Conservation (phyloP, 2,113 vertebrate species). For the Calidris pugnax region DNA sequence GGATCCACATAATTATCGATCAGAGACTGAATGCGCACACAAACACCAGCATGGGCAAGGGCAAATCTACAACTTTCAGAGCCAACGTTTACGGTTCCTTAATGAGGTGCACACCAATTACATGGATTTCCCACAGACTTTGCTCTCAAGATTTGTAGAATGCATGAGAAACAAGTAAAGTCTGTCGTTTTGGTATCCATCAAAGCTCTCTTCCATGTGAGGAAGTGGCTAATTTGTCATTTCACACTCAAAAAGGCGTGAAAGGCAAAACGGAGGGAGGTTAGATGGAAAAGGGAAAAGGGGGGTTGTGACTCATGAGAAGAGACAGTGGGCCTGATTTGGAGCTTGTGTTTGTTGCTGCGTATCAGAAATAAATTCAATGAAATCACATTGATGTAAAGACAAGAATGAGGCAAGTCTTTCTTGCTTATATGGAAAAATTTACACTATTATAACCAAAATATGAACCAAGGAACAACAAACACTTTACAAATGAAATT, state of each 20-base stretch:
- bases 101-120: conserved; percentile 40
- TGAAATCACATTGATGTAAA: background rate
- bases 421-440: background rate
- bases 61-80: background rate
- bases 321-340: conserved; percentile 14
- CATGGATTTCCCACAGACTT: conserved; percentile 51
- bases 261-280: conserved; percentile 60
- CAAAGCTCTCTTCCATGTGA: conserved; percentile 69
- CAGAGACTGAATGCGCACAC: background rate
- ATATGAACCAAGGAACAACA: background rate
- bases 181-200: conserved; percentile 65
- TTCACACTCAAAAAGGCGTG: conserved; percentile 75
- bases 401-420: background rate
- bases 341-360: conserved; percentile 36
- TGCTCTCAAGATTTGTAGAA: conserved; percentile 45
- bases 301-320: background rate
- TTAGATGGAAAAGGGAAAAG: background rate
- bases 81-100: background rate
- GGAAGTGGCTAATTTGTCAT: conserved; percentile 79
- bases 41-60: background rate
- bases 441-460: conserved; percentile 13
- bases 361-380: conserved; percentile 16
- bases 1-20: background rate
- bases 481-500: conserved; percentile 40
- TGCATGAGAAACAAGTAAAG: conserved; percentile 66